Evolutionary conservation across 2,797 vertebrate genomes (phyloP), one percentile per base, ranked within the genome.

Genomic region (Silurus lanzhouensis): DNA sequence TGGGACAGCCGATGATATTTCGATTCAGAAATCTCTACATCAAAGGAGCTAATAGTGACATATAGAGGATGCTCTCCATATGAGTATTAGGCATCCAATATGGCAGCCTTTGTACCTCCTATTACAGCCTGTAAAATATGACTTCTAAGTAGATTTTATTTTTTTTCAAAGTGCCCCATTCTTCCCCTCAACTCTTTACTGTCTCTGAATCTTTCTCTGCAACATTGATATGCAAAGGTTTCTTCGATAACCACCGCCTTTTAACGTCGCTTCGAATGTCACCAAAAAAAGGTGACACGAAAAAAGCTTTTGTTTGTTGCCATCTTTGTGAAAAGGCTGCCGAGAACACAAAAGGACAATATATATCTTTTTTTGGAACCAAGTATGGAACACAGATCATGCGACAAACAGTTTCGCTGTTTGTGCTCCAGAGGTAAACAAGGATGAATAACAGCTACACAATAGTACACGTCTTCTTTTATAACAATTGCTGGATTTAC

Each of bases 1-100:
- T 77, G 25, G 22, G 38, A 70, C 55, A 63, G 46, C 46, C 64
- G 58, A 78, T 84, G 55, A 84, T 80, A 87, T 83, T 86, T 85
- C 52, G 75, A 81, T 79, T 79, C 6, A 2, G 22, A 57, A 55
- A 25, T 84, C 52, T 76, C 17, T 85, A 52, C 14, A 74, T 86
- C 76, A 86, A 52, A 86, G 86, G 38, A 44, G 44, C 55, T 64
- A 81, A 74, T 17, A 68, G 83, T 82, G 77, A 38, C 38, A 38
- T 87, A 85, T 76, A 71, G 15, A 57, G 5, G 25, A 71, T 72
- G 77, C 25, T 19, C n/a, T 58, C 81, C n/a, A 38, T 46, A 85
- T 82, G 58, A 64, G 60, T 64, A 20, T 63, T 3, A 7, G 19
- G 52, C 74, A 27, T 76, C 25, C 17, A 58, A 76, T 31, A 76